A percentile compares a stretch with the other conserved stretches of the same genome.
These are phyloP conservation scores for Brachionus paranguensis DNA, from an alignment of 1,140 invertebrate genomes.

Conservation along the genomic window DNA sequence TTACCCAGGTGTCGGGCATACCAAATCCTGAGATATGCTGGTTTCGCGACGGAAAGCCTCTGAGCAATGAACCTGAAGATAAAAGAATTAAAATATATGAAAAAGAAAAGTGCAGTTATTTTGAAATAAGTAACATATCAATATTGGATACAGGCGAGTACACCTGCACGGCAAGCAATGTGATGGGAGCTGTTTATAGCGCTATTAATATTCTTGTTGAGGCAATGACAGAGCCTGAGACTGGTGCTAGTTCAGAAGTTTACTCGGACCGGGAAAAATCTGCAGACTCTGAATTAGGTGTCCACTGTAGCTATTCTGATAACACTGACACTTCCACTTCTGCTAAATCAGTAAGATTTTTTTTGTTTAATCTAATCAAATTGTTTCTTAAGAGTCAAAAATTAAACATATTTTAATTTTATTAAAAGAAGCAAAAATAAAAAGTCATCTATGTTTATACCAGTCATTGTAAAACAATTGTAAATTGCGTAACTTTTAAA, in stretches of 20 bases:
- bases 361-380: no score
- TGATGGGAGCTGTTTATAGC: slow-evolving; percentile 42
- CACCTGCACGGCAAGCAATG: slow-evolving; percentile 47
- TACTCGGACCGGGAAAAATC: slow-evolving; percentile 21
- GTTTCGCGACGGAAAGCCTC: slow-evolving; percentile 32
- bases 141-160: slow-evolving; percentile 46
- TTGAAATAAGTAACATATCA: slow-evolving; percentile 43
- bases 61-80: not conserved
- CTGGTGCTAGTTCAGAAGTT: slow-evolving; percentile 26
- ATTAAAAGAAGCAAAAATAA: no score
- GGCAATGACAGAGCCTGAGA: slow-evolving; percentile 40
- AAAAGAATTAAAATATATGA: slow-evolving; percentile 41
- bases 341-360: not conserved
- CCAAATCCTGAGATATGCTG: slow-evolving; percentile 36
- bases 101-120: slow-evolving; percentile 43
- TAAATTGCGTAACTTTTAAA: no score
- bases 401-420: no score
- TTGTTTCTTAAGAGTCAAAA: no score
- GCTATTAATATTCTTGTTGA: slow-evolving; percentile 32
- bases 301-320: slow-evolving; percentile 1
- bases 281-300: not conserved
- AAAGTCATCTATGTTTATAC: no score
- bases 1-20: not conserved
- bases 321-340: slow-evolving; percentile 6
- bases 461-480: no score